Evolutionary conservation across 2,888 invertebrate species (phyloP), one percentile per base, ranked within the genome.

Genomic region (Pandemis cinnamomeana): DNA sequence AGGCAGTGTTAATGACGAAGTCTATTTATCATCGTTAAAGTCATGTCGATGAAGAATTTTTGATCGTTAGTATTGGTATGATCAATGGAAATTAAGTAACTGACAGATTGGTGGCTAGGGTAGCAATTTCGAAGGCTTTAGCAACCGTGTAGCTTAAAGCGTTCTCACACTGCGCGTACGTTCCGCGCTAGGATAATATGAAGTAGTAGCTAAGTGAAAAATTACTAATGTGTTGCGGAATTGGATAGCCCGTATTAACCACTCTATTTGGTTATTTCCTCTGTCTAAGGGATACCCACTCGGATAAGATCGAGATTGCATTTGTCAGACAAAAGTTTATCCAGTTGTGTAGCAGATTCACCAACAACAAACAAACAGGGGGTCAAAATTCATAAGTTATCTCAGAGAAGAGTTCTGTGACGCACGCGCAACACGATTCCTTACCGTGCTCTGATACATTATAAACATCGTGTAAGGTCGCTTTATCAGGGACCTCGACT

Each of bases 311-410:
- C 4, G 27, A 10, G 27, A 58, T 58, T 20, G 11, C 10, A 58
- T 58, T 27, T 27, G 58, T 27, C 27, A 27, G 10, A 58, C 27
- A 8, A 58, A 27, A 11, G 5, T 11, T 11, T 58, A 27, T 27
- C 27, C 58, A 27, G 20, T 3, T 58, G 27, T 27, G 1, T 6
- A 8, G 2, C 11, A 27, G 41, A 62, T 66, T 66, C 66, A 42
- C 51, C 58, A 68, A 58, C 42, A 15, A 60, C 64, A 79, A 80
- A 76, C 83, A 79, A 76, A 78, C 79, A 78, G 82, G 87, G 88
- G 87, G 88, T 88, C 86, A 87, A 81, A 86, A 79, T 80, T 81
- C 80, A 74, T 71, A 61, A 71, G 71, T 75, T 76, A 77, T 77
- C 77, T 67, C 64, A 68, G 55, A 68, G 71, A 67, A 67, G 66